Evolutionary conservation across 2,888 invertebrate species (phyloP).

Genomic region (Erannis defoliaria): DNA sequence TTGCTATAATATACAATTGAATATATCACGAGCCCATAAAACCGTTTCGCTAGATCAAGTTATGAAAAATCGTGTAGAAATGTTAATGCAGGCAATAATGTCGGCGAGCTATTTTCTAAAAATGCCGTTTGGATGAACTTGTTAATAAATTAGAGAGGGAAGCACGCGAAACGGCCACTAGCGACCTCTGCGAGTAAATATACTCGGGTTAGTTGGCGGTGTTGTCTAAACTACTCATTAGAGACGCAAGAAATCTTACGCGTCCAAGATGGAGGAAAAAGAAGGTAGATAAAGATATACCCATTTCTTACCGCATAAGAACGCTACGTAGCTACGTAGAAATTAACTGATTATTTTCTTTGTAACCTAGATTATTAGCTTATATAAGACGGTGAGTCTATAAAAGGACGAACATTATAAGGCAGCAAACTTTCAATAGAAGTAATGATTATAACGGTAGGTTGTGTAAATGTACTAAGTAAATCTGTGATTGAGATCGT

Average conservation of each 20-base stretch:
- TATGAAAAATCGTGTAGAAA: constrained; percentile 46
- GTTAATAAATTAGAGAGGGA: constrained; percentile 56
- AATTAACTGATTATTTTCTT: too few species aligned
- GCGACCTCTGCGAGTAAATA: constrained; percentile 49
- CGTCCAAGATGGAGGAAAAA: neutral
- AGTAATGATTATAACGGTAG: constrained; percentile 12
- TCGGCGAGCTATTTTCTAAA: constrained; percentile 43
- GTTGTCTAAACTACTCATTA: constrained; percentile 37
- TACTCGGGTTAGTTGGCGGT: constrained; percentile 49
- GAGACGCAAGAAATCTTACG: constrained; percentile 43
- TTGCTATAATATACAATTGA: constrained; percentile 29
- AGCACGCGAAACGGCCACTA: constrained; percentile 51
- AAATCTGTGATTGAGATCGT: constrained; percentile 42
- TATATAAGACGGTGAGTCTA: too few species aligned
- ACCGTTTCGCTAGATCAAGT: constrained; percentile 38
- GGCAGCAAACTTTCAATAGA: neutral
- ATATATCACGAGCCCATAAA: constrained; percentile 34
- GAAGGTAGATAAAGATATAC: neutral
- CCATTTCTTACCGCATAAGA: neutral
- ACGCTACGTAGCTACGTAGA: neutral
- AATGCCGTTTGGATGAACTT: constrained; percentile 43
- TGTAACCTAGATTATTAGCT: too few species aligned
- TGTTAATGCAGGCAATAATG: constrained; percentile 53
- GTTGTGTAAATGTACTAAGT: constrained; percentile 33
- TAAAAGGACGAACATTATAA: neutral